Evolutionary conservation across 35 echinoderm and acorn worm genomes (phyloP), one percentile per base, ranked within the genome.

Genomic region (Hemicentrotus pulcherrimus): DNA sequence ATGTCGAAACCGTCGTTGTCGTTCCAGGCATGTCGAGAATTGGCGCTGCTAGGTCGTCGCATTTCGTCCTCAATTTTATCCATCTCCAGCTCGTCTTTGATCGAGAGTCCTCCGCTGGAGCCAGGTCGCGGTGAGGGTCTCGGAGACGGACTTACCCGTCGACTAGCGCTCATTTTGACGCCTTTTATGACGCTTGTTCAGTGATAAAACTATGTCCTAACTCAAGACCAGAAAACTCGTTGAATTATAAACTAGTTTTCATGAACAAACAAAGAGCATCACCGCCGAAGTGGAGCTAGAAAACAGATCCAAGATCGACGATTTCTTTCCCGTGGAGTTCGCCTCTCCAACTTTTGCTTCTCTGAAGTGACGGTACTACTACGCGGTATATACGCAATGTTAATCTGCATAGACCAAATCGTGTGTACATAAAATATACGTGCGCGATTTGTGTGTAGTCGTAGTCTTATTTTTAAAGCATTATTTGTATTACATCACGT

Each of bases 1-100:
- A 97, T 95, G 94, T 99, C 98, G 61, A 99, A 97, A 78, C 98
- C 98, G 45, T 99, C 97, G 70, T 99, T 99, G 41, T 99, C 98
- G 94, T 92, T 95, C 98, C 98, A 99, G 59, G 98, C 98, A 47
- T 96, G 94, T 33, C 98, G 94, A 89, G 98, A 99, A 91, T 95
- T 86, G 0, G 95, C 94, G 95, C 97, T 99, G 47, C 95, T 48
- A 16, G 98, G 97, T 94, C 98, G 55, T 86, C 97, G 94, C 71
- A 87, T 95, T 31, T 97, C 96, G 13, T 96, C 95, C 60, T 94
- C 94, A 32, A 97, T 97, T 94, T 96, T 94, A 46, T 97, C 96
- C 96, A 97, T 97, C 91, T 97, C 96, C 55, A 96, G 45, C 94
- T 97, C 96, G 88, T 97, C 96, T 91, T 92, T 61, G 10, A 85